These are phyloP conservation scores for Sphenodon punctatus DNA, from an alignment of 2,797 vertebrate genomes.

Conservation along the genomic window DNA sequence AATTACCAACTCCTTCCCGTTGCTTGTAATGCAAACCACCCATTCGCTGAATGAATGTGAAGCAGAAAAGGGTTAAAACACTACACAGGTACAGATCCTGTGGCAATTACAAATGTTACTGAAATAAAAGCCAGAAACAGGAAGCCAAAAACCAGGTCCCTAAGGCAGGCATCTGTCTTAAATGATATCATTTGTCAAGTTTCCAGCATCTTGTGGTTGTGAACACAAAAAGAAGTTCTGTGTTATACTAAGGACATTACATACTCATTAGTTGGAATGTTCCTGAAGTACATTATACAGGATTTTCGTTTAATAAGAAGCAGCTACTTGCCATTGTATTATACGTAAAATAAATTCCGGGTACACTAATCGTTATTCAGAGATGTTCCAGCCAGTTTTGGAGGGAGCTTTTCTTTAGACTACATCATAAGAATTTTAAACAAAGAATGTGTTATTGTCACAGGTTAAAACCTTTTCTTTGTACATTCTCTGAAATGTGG, in stretches of 20 bases:
- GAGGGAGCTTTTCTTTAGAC: conserved; percentile 42
- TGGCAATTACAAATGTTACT: conserved; percentile 78
- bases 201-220: conserved; percentile 77
- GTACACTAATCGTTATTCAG: conserved; percentile 56
- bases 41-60: conserved; percentile 30
- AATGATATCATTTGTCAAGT: conserved; percentile 81
- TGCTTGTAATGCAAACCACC: neutral
- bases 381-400: conserved; percentile 46
- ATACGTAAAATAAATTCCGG: conserved; percentile 68
- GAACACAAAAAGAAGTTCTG: conserved; percentile 73
- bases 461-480: conserved; percentile 8
- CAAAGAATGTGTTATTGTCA: neutral
- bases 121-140: conserved; percentile 84
- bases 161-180: conserved; percentile 81
- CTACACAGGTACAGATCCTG: conserved; percentile 71
- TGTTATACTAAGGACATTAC: conserved; percentile 68
- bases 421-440: conserved; percentile 15
- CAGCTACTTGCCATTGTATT: conserved; percentile 67
- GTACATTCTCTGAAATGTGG: neutral
- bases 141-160: conserved; percentile 79
- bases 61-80: conserved; percentile 72
- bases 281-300: conserved; percentile 68
- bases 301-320: conserved; percentile 76
- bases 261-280: conserved; percentile 73
- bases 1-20: neutral